Percentiles rank a stretch among this genome's conserved stretches.
phyloP scores from a whole-genome alignment of 2,113 vertebrate species.

The Sorex araneus region DNA sequence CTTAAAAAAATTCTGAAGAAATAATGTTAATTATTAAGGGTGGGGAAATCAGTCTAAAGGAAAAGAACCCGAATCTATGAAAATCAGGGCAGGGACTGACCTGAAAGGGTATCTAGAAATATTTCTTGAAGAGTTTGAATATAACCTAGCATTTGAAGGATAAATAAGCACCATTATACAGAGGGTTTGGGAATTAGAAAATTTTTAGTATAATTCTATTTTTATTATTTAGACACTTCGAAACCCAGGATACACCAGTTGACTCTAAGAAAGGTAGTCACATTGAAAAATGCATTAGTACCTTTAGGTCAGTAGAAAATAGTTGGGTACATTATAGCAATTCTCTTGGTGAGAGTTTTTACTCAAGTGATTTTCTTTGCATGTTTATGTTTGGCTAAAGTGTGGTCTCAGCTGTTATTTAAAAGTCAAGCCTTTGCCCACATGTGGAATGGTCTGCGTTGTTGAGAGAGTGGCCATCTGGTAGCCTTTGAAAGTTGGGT shows the following conservation, averaged over 20 bases:
- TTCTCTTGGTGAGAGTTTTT: constrained; percentile 54
- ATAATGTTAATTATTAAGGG: constrained; percentile 7
- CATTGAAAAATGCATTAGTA: background rate
- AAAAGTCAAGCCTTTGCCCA: constrained; percentile 40
- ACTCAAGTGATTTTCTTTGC: background rate
- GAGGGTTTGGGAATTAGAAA: background rate
- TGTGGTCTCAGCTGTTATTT: constrained; percentile 19
- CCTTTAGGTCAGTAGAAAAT: constrained; percentile 35
- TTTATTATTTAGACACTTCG: background rate
- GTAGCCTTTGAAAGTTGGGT: background rate
- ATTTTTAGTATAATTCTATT: background rate
- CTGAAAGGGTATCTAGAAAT: background rate
- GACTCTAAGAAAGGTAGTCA: background rate
- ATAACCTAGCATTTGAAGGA: background rate
- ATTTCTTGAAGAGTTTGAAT: background rate
- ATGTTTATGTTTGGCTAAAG: background rate
- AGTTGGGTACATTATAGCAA: background rate
- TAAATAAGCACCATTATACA: background rate
- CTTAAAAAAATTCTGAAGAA: background rate
- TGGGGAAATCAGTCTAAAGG: background rate
- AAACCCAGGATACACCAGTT: background rate
- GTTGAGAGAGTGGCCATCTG: constrained; percentile 10
- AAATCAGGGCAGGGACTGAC: background rate
- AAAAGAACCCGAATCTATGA: background rate
- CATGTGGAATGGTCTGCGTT: background rate